Base-by-base conservation (phyloP, 2,888 invertebrate species). In the Pocota personata region DNA sequence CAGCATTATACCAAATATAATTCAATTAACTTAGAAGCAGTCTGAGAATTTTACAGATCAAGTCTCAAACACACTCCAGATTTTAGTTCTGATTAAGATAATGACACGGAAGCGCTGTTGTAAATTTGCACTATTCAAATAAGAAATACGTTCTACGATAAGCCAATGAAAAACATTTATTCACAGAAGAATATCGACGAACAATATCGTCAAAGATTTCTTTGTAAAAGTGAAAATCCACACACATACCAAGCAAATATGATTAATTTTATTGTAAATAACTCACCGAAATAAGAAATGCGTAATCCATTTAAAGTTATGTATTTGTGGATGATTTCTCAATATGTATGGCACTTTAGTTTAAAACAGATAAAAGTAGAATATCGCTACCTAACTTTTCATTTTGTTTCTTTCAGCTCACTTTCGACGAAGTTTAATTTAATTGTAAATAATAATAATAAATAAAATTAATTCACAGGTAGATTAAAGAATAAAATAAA, bases 271-370 rank as follows among this genome's bases (percentile, higher is more conserved):
- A 62, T 8, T 27, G 24, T 35, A 55, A 52, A 62, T 30, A 66
- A 67, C 76, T 76, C 67, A 76, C 76, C 66, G 30, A 48, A 50
- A 76, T 37, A 66, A 58, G n/a, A 30, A 76, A 67, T 76, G 76
- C 57, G 76, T 76, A 76, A 76, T 76, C 76, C 76, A 76, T 76
- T 76, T 76, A 67, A 67, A 58, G 37, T 10, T n/a, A n/a, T n/a
- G n/a, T 46, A 21, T 35, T 40, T 52, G 2, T n/a, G 21, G n/a
- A 52, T 40, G 4, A 16, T 37, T 35, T 10, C 48, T 30, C 4
- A n/a, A 32, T 37, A n/a, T 16, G 6, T 67, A 40, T 73, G 30
- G 52, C 60, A 50, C 73, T 52, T n/a, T 8, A 27, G 19, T 37
- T 67, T 12, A 52, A 27, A 37, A 21, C 12, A 37, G 21, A 35